These are phyloP conservation scores for Tipula vernalis DNA, from an alignment of 2,888 invertebrate genomes.

Conservation along the genomic window DNA sequence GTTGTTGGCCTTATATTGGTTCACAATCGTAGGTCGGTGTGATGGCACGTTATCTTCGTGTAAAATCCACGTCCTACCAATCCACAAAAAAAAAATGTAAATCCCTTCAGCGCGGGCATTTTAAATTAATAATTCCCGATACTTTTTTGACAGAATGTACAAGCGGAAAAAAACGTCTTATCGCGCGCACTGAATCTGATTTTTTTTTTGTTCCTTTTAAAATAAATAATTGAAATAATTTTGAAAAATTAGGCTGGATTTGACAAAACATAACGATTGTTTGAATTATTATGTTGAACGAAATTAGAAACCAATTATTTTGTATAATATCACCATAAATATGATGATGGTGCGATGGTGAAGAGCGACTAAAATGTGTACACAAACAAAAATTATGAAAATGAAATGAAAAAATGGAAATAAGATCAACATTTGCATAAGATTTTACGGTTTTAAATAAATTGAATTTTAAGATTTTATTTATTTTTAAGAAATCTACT, in stretches of 20 bases:
- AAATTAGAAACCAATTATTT: slow-evolving; percentile 4
- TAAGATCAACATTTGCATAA: neutral
- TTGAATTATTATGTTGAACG: neutral
- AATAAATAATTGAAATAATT: neutral
- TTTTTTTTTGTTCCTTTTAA: neutral
- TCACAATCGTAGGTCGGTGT: no score
- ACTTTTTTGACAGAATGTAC: no score
- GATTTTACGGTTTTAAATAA: neutral
- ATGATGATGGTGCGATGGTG: neutral
- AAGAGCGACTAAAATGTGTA: neutral
- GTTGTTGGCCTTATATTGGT: no score
- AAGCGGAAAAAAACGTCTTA: neutral
- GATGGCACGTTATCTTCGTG: no score
- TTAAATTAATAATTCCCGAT: no score
- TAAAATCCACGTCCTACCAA: no score
- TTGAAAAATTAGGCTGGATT: neutral
- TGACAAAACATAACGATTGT: neutral
- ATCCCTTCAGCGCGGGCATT: no score
- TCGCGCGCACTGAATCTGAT: neutral
- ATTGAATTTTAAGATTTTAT: neutral
- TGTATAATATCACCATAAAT: neutral
- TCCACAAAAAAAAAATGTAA: no score
- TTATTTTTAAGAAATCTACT: neutral
- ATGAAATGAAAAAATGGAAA: neutral
- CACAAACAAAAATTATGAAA: neutral